Evolutionary conservation across 2,797 vertebrate species (phyloP), one percentile per base, ranked within the genome.

Genomic region (Pipistrellus nathusii): DNA sequence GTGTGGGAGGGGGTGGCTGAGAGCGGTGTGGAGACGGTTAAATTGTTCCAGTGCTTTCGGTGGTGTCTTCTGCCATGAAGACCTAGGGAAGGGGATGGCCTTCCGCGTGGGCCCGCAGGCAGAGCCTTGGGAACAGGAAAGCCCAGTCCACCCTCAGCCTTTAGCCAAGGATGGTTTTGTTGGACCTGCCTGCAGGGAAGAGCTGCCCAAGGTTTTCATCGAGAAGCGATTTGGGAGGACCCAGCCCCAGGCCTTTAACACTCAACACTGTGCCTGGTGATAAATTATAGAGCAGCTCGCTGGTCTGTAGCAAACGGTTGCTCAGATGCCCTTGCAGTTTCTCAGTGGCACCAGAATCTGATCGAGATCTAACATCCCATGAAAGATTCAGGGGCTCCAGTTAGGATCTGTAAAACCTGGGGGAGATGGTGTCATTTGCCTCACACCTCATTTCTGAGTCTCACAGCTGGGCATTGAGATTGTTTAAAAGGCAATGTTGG

Each of bases 391-490:
- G 10, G 21, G 73, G 87, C 85, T 85, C 66, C 44, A 88, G 53
- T 51, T 46, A 78, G 82, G 95, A 89, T 84, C 94, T 91, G 93
- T 90, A 95, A 96, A 94, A 96, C 89, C 93, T 23, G 59, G 48
- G n/a, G 41, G 35, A 91, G 84, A 35, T 51, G 23, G n/a, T 89
- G 57, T 93, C 57, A 15, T 6, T 59, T 68, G 23, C 53, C 62
- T 89, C 86, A n/a, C 68, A 85, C 64, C 53, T 71, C 75, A 94
- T 76, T 86, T 94, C 46, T 59, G 38, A 46, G 14, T 81, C 64
- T 84, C 48, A n/a, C 32, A 66, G 86, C 44, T 44, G 41, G 59
- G 17, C 71, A 46, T 72, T 87, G 62, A 95, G 82, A 20, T 77
- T 89, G 66, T 13, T 9, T 32, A 3, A 38, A 66, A 25, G 85